Evolutionary conservation across 2,113 vertebrate genomes (phyloP).

Genomic region (Mastomys coucha): DNA sequence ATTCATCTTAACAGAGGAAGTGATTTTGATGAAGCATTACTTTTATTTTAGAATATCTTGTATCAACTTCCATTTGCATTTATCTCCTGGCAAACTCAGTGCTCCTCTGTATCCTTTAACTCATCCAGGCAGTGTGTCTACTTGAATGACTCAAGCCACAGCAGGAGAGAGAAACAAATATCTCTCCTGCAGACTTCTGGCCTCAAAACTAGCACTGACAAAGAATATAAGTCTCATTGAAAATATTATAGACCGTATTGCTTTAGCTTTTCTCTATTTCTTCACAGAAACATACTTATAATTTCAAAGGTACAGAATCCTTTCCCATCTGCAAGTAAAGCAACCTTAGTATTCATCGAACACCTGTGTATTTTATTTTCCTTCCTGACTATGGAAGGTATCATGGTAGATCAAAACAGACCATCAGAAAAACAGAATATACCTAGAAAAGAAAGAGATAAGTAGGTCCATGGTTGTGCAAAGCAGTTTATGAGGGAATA

Average conservation of each 20-base stretch:
- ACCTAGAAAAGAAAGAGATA: background rate
- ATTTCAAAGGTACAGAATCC: background rate
- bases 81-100: accelerated
- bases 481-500: background rate
- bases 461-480: background rate
- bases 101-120: background rate
- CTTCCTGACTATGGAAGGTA: background rate
- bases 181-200: background rate
- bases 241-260: background rate
- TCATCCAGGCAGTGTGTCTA: background rate
- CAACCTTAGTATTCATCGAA: background rate
- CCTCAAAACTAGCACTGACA: background rate
- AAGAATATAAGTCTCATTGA: accelerated
- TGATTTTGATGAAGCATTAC: background rate
- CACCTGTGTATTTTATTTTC: background rate
- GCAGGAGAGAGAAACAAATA: accelerated
- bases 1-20: background rate
- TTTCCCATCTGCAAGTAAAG: background rate
- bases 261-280: background rate
- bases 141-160: background rate
- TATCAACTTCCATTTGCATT: background rate
- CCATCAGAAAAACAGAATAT: background rate
- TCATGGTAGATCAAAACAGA: background rate
- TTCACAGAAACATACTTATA: background rate
- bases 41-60: background rate